These are phyloP conservation scores for Elysia chlorotica DNA, from an alignment of 1,140 invertebrate genomes.

Conservation along the genomic window DNA sequence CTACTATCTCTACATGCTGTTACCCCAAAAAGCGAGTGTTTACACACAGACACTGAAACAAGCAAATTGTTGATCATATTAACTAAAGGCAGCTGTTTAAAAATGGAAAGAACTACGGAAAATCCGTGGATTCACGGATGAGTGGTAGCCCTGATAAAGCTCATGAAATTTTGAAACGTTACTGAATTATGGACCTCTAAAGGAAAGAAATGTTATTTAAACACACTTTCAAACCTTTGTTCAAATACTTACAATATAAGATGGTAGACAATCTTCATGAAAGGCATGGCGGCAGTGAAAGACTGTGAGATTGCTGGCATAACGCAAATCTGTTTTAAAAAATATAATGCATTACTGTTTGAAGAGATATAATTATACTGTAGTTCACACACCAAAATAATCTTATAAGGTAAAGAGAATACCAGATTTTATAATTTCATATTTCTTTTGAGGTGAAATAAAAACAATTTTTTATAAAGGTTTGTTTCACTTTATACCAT, in stretches of 20 bases:
- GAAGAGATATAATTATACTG: too few species aligned
- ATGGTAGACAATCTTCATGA: conserved; percentile 79
- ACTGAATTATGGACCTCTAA: neutral
- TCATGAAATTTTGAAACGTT: neutral
- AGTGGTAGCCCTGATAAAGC: neutral
- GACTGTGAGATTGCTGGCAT: conserved; percentile 73
- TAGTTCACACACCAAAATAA: too few species aligned
- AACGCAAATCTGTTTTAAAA: conserved; percentile 62
- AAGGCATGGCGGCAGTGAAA: conserved; percentile 91
- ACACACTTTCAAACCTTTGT: neutral
- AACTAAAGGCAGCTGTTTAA: neutral
- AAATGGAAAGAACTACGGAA: neutral
- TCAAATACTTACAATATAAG: conserved; percentile 35
- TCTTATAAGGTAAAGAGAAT: too few species aligned
- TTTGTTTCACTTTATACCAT: too few species aligned
- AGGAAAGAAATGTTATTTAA: too few species aligned
- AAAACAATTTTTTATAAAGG: too few species aligned
- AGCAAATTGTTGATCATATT: neutral
- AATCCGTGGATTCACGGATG: neutral
- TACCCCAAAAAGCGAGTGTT: too few species aligned
- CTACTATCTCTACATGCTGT: too few species aligned
- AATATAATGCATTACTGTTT: too few species aligned
- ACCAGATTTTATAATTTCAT: too few species aligned
- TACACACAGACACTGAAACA: too few species aligned
- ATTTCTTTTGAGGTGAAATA: too few species aligned